Evolutionary conservation across 2,113 vertebrate species (phyloP).

Genomic region (Oriolus oriolus): DNA sequence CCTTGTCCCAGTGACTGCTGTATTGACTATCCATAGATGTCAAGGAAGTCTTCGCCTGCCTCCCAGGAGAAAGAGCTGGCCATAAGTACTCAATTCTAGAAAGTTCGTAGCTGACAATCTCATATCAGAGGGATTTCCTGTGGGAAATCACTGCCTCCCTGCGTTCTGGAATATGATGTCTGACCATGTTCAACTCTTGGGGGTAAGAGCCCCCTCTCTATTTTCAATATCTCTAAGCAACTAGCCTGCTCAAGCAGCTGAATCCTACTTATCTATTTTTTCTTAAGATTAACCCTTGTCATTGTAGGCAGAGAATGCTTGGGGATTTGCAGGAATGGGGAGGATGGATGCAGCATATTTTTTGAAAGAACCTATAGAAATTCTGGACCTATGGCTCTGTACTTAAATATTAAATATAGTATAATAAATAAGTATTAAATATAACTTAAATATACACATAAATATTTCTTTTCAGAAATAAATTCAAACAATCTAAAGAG

Average conservation of each 20-base stretch:
- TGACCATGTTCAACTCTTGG: not conserved
- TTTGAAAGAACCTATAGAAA: not conserved
- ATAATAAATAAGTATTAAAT: too few relatives aligned
- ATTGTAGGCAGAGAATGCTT: not conserved
- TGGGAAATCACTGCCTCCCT: constrained; percentile 17
- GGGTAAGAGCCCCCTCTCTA: not conserved
- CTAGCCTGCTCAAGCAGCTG: not conserved
- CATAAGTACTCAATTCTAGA: constrained; percentile 19
- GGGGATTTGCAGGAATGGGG: not conserved
- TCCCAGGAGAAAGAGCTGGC: not conserved
- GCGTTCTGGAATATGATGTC: not conserved
- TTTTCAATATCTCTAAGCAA: not conserved
- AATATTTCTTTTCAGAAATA: not conserved
- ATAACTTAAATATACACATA: not conserved
- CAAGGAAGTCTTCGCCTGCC: not conserved
- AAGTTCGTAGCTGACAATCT: constrained; percentile 13
- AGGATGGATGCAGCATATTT: not conserved
- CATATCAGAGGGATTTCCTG: not conserved
- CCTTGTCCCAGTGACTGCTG: not conserved
- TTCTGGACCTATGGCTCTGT: not conserved
- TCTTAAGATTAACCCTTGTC: not conserved
- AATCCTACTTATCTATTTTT: not conserved
- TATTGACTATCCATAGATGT: not conserved
- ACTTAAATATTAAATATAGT: not conserved
- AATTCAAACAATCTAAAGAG: not conserved